Percentiles rank a stretch among this genome's conserved stretches.
phyloP scores from a whole-genome alignment of 2,888 invertebrate species.

The Coelogynopora nodosa region DNA sequence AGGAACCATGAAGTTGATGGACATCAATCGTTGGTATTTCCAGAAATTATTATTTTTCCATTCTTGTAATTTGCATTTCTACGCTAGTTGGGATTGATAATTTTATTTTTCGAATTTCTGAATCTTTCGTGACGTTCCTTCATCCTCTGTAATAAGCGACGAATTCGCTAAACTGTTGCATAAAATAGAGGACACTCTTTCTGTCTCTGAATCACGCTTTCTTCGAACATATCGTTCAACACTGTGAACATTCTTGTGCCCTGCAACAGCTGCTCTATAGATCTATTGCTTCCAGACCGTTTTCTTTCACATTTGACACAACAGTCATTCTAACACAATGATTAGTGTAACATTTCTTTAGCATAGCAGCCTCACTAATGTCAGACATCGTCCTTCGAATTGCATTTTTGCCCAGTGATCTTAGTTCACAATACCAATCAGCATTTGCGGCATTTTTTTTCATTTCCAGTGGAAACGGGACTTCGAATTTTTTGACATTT shows the following conservation, averaged over 20 bases:
- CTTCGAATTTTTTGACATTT: not conserved
- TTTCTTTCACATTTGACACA: not conserved
- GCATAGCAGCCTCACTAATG: not conserved
- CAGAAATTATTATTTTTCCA: no score
- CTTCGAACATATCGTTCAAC: not conserved
- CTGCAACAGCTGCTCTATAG: not conserved
- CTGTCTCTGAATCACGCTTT: not conserved
- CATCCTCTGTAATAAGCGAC: no score
- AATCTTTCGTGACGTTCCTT: no score
- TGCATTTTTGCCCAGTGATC: not conserved
- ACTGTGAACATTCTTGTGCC: not conserved
- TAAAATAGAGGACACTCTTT: not conserved
- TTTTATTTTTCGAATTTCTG: no score
- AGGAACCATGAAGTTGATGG: no score
- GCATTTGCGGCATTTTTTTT: not conserved
- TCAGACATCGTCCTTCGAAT: not conserved
- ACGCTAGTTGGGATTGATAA: no score
- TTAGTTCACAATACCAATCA: not conserved
- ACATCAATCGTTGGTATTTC: no score
- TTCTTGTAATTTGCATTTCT: no score
- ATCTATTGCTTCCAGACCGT: not conserved
- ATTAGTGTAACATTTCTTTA: not conserved
- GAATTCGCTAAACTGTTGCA: no score
- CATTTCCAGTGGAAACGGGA: not conserved
- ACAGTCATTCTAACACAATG: not conserved